These are phyloP conservation scores for Chelonoidis abingdonii DNA, from an alignment of 2,113 vertebrate genomes.

Conservation along the genomic window DNA sequence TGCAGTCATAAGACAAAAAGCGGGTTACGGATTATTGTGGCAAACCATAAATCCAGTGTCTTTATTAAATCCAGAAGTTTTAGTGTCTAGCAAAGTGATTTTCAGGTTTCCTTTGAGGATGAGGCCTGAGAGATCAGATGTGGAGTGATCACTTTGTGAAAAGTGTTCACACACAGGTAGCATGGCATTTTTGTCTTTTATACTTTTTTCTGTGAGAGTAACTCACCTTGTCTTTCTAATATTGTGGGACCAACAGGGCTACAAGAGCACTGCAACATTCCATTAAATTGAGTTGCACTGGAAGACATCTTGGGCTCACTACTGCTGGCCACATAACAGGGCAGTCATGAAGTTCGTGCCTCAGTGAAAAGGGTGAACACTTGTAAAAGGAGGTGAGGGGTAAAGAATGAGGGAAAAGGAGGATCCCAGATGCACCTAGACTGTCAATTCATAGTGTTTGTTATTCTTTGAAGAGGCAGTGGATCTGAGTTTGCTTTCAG, in stretches of 20 bases:
- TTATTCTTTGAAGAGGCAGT: neutral
- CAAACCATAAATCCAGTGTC: neutral
- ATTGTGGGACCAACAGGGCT: neutral
- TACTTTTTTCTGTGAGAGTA: neutral
- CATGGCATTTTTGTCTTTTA: neutral
- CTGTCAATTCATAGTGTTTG: neutral
- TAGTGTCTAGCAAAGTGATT: neutral
- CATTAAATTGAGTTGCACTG: neutral
- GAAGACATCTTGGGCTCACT: neutral
- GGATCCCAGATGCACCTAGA: neutral
- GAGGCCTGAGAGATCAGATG: neutral
- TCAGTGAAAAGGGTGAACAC: neutral
- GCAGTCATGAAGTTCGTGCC: neutral
- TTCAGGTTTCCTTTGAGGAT: neutral
- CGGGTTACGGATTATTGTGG: neutral
- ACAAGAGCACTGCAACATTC: neutral
- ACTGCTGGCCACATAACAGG: neutral
- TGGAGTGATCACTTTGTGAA: neutral
- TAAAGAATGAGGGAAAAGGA: neutral
- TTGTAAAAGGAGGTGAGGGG: neutral
- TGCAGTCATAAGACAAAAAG: neutral
- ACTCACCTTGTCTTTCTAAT: neutral
- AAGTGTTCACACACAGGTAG: neutral
- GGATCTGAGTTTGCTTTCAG: neutral
- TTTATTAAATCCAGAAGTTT: neutral